phyloP scores from a whole-genome alignment of 2,797 vertebrate species.

The Gobionotothen gibberifrons region DNA sequence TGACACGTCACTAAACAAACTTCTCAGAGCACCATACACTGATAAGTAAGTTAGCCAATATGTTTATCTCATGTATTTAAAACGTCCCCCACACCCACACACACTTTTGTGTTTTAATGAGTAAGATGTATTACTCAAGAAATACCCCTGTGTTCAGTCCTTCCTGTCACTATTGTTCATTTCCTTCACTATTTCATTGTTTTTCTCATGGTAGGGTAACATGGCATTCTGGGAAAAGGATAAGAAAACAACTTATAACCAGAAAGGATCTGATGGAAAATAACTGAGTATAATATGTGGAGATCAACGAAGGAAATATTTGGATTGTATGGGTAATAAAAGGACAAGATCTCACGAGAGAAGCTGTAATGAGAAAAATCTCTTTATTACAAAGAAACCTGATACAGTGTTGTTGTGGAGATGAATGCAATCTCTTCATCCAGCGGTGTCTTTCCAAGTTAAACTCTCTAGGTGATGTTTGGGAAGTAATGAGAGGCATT shows the following conservation, averaged over 20 bases:
- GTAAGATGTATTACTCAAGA: conserved; percentile 2
- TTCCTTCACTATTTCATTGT: conserved; percentile 27
- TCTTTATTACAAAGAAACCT: conserved; percentile 38
- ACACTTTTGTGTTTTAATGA: not conserved
- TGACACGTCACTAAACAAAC: too few relatives aligned
- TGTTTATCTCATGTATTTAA: not conserved
- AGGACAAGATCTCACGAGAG: conserved; percentile 41
- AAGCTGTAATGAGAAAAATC: conserved; percentile 26
- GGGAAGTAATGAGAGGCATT: conserved; percentile 43
- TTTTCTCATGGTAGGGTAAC: conserved; percentile 20
- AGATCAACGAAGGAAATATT: conserved; percentile 49
- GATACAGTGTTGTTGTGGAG: conserved; percentile 27
- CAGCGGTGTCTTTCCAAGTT: conserved; percentile 8
- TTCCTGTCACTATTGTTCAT: conserved; percentile 7
- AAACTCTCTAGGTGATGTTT: conserved; percentile 49
- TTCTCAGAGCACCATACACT: not conserved
- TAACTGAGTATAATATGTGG: conserved; percentile 40
- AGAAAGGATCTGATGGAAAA: conserved; percentile 44
- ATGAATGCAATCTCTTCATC: conserved; percentile 21
- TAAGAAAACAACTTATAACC: conserved; percentile 26
- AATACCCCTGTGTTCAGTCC: not conserved
- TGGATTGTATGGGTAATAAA: conserved; percentile 30
- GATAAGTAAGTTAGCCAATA: not conserved
- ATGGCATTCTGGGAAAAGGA: conserved; percentile 14
- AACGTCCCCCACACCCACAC: not conserved